Conservation (phyloP, 2,797 vertebrate species). For the Acanthurus leucopareius region DNA sequence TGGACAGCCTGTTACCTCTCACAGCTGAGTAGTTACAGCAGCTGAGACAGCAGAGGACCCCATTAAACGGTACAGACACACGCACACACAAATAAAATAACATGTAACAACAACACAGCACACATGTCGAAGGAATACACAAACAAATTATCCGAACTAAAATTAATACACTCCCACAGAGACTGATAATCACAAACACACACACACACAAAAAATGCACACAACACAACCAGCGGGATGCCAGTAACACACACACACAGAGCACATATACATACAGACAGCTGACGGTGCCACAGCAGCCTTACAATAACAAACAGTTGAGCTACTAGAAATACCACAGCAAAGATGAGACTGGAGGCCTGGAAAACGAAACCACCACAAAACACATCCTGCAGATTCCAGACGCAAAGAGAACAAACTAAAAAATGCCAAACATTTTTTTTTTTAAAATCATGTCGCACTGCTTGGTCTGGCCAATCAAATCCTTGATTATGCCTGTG, state of each 20-base stretch:
- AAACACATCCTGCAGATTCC: constrained; percentile 66
- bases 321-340: constrained; percentile 82
- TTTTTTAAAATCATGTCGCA: constrained; percentile 48
- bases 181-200: constrained; percentile 53
- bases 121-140: constrained; percentile 29
- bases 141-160: constrained; percentile 47
- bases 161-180: constrained; percentile 53
- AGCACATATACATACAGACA: constrained; percentile 62
- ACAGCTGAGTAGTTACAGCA: constrained; percentile 80
- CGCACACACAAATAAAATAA: constrained; percentile 22
- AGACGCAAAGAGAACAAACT: constrained; percentile 38
- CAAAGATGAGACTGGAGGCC: constrained; percentile 58
- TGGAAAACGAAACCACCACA: constrained; percentile 74
- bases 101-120: constrained; percentile 37
- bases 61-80: constrained; percentile 61
- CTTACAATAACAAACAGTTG: constrained; percentile 82
- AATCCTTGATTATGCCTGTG: constrained; percentile 33
- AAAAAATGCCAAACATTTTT: constrained; percentile 61
- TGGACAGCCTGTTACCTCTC: constrained; percentile 51
- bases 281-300: constrained; percentile 76
- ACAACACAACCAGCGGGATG: constrained; percentile 40
- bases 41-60: constrained; percentile 74
- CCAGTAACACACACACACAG: constrained; percentile 70
- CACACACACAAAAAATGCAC: constrained; percentile 39
- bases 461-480: constrained; percentile 16